Evolutionary conservation across 2,113 vertebrate genomes (phyloP), one percentile per base, ranked within the genome.

Genomic region (Bambusicola thoracicus): DNA sequence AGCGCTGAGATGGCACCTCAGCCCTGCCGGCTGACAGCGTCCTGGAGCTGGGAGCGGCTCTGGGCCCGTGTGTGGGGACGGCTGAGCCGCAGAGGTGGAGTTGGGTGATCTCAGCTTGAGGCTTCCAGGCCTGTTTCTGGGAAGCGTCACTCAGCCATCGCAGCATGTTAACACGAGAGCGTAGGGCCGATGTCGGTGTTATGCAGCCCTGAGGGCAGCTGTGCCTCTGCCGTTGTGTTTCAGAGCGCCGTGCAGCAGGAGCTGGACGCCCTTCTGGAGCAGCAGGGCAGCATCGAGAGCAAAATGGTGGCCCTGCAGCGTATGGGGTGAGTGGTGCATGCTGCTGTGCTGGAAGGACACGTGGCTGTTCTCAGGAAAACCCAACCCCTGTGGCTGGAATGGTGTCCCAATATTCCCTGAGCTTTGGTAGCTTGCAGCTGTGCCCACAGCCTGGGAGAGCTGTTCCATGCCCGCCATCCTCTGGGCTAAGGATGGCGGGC

Each of bases 221-320:
- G 29, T 30, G 53, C 53, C 29, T 56, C 16, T 53, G 51, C 53
- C 53, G 16, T 30, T 56, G 53, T 56, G 16, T 96, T 96, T 85
- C 97, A 99, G 99, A 98, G 98, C 97, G 98, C 97, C 4, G 98
- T 99, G 38, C 98, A 98, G 62, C 97, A 90, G 93, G 98, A 99
- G 95, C 96, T 99, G 81, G 98, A 99, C 81, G 94, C 96, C 49
- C 98, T 99, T 72, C 95, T 99, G 93, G 98, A 98, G 13, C 98
- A 99, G 84, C 98, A 99, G 76, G 98, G 97, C 66, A 95, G 95
- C 34, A 98, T 99, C 80, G 98, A 99, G 94, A 98, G 97, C 84
- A 99, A 99, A 97, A 99, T 99, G 99, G 94, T 98, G 55, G 96
- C 98, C 8, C 97, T 99, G 32, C 99, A 99, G 79, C 98, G 99